These are phyloP conservation scores for Dicaeum eximium DNA, from an alignment of 2,113 vertebrate species.

Conservation along the genomic window DNA sequence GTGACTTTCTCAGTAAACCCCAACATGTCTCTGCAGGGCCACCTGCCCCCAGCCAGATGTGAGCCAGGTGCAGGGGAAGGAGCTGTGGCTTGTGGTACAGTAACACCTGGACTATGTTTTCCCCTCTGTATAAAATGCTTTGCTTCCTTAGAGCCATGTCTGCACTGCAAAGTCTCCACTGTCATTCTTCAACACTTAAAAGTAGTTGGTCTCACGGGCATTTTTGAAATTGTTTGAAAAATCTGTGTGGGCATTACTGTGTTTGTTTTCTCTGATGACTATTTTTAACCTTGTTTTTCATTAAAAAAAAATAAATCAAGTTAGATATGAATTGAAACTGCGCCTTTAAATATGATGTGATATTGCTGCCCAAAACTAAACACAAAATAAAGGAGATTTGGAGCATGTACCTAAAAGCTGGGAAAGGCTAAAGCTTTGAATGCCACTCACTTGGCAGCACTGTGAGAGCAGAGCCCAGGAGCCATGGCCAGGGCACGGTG, in stretches of 20 bases:
- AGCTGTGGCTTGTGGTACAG: not conserved
- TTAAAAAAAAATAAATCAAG: not conserved
- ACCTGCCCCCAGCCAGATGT: not conserved
- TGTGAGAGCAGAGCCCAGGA: not conserved
- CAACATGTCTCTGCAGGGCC: fast-evolving
- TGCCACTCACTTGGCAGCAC: not conserved
- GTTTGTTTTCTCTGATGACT: not conserved
- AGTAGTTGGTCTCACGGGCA: not conserved
- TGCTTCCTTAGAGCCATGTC: not conserved
- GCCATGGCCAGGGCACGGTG: fast-evolving
- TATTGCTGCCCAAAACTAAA: not conserved
- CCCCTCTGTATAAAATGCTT: not conserved
- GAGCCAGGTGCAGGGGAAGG: not conserved
- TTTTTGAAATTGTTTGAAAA: not conserved
- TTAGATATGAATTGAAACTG: not conserved
- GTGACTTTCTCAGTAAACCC: not conserved
- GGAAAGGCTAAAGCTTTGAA: not conserved
- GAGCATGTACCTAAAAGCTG: not conserved
- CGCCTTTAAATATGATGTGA: not conserved
- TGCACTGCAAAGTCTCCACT: not conserved
- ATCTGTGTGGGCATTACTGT: not conserved
- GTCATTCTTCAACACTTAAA: not conserved
- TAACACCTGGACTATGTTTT: not conserved
- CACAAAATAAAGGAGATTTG: not conserved
- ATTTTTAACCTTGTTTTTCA: conserved; percentile 15